Percentiles rank a stretch among this genome's conserved stretches.
phyloP scores from a whole-genome alignment of 2,797 vertebrate genomes.

The Ambastaia sidthimunki region DNA sequence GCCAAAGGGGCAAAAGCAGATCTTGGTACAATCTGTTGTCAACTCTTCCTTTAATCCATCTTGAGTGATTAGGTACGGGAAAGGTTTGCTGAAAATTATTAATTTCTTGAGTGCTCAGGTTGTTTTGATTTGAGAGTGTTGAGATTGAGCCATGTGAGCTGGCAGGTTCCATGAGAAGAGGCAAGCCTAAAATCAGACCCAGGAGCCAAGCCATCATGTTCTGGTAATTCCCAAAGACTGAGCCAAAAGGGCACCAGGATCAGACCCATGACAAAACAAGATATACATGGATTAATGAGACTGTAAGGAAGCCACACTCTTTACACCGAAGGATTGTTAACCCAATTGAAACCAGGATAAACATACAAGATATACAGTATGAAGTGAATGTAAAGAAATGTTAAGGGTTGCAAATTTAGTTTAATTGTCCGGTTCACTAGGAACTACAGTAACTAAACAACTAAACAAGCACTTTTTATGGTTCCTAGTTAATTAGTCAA shows the following conservation, averaged over 20 bases:
- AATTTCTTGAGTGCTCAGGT: conserved; percentile 3
- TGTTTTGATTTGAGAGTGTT: conserved; percentile 18
- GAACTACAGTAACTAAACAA: background rate
- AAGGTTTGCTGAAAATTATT: background rate
- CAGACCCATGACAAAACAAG: conserved; percentile 5
- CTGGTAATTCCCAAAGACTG: background rate
- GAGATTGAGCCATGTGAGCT: conserved; percentile 21
- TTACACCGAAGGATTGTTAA: background rate
- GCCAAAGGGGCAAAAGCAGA: conserved; percentile 29
- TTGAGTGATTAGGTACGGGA: background rate
- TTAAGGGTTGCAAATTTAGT: too few species aligned
- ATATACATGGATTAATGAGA: background rate
- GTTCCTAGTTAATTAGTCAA: background rate
- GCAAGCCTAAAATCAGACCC: conserved; percentile 31
- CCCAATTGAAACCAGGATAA: background rate
- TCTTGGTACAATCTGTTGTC: conserved; percentile 27
- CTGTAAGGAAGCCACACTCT: background rate
- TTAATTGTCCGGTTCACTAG: background rate
- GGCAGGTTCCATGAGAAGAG: conserved; percentile 39
- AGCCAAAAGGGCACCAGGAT: background rate
- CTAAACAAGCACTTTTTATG: background rate
- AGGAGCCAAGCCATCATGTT: conserved; percentile 32
- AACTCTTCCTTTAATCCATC: background rate
- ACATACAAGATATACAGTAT: background rate
- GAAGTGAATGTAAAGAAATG: background rate